phyloP scores from a whole-genome alignment of 1,140 invertebrate species.

The Ephestia elutella region DNA sequence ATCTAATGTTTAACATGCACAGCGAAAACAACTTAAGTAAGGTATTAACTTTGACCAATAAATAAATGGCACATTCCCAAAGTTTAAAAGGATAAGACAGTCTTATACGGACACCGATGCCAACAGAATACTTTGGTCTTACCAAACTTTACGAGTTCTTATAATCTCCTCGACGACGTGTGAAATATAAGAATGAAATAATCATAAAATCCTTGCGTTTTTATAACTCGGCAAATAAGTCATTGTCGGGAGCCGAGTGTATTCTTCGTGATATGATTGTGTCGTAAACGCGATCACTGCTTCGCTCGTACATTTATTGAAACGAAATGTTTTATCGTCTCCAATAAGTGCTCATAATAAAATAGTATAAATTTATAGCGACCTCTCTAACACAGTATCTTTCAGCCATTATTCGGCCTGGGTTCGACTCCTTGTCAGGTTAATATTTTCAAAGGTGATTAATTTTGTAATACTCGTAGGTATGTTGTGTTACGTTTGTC shows the following conservation, averaged over 20 bases:
- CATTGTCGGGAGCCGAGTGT: constrained; percentile 50
- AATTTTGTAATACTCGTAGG: too few relatives aligned
- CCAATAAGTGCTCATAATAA: neutral
- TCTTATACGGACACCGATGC: too few relatives aligned
- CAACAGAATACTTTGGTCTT: constrained; percentile 6
- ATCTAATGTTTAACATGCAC: too few relatives aligned
- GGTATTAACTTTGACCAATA: too few relatives aligned
- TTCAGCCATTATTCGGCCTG: neutral
- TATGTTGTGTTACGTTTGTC: too few relatives aligned
- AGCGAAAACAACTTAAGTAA: too few relatives aligned
- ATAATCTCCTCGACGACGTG: constrained; percentile 50
- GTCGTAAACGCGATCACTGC: constrained; percentile 41
- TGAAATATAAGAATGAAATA: constrained; percentile 58
- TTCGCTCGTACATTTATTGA: constrained; percentile 41
- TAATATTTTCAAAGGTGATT: too few relatives aligned
- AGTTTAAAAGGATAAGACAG: too few relatives aligned
- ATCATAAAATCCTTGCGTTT: constrained; percentile 56
- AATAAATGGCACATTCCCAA: too few relatives aligned
- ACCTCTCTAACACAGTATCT: neutral
- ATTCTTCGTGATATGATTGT: constrained; percentile 37
- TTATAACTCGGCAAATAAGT: constrained; percentile 63
- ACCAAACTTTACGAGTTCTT: constrained; percentile 44
- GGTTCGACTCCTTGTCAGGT: too few relatives aligned
- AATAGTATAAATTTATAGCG: constrained; percentile 1
- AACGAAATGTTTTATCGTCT: constrained; percentile 30